Evolutionary conservation across 2,888 invertebrate genomes (phyloP).

Genomic region (Perithous albicinctus): DNA sequence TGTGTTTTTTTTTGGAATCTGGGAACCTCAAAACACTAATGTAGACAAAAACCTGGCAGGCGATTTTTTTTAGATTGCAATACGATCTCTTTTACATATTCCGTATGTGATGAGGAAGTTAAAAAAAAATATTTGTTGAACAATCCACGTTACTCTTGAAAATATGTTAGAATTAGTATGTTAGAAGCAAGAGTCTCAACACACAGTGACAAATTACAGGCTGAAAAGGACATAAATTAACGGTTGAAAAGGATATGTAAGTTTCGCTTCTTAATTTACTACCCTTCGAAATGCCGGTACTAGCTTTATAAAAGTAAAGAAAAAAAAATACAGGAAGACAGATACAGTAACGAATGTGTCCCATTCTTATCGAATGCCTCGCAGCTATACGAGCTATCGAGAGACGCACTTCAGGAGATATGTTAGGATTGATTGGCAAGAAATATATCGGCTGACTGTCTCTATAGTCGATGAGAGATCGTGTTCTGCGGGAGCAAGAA

Average conservation of each 20-base stretch:
- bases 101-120: too few relatives aligned
- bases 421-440: slow-evolving; percentile 59
- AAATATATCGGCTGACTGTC: slow-evolving; percentile 28
- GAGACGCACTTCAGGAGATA: slow-evolving; percentile 59
- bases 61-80: too few relatives aligned
- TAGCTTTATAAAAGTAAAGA: slow-evolving; percentile 15
- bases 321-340: slow-evolving; percentile 7
- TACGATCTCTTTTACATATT: too few relatives aligned
- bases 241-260: slow-evolving; percentile 14
- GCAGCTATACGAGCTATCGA: slow-evolving; percentile 43
- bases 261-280: slow-evolving; percentile 48
- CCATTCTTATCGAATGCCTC: slow-evolving; percentile 56
- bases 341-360: slow-evolving; percentile 60
- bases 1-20: too few relatives aligned
- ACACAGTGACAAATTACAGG: neutral
- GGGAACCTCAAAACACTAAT: too few relatives aligned
- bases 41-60: too few relatives aligned
- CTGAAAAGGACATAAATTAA: slow-evolving; percentile 10
- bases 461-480: slow-evolving; percentile 35
- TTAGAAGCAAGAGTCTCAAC: neutral
- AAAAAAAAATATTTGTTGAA: neutral
- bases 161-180: neutral
- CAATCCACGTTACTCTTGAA: too few relatives aligned
- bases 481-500: slow-evolving; percentile 33
- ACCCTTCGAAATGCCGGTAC: neutral